Conservation (phyloP, 2,797 vertebrate species). For the Thunnus albacares region DNA sequence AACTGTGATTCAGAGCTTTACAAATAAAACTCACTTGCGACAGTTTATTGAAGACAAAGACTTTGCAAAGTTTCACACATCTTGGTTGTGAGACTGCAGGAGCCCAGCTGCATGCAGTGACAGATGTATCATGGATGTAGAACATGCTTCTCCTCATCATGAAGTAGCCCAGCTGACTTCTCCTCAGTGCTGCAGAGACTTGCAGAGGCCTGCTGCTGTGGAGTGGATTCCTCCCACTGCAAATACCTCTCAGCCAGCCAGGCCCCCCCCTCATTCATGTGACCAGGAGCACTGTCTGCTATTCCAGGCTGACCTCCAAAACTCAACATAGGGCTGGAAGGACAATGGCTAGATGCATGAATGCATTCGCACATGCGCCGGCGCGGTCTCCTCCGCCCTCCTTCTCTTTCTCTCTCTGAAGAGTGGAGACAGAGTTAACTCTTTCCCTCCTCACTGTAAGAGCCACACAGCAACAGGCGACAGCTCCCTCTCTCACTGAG, state of each 20-base stretch:
- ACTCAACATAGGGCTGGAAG: constrained; percentile 24
- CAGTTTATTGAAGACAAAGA: neutral
- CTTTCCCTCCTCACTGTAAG: neutral
- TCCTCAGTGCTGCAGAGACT: neutral
- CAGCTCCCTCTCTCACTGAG: neutral
- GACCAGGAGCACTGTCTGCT: constrained; percentile 53
- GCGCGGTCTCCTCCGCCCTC: neutral
- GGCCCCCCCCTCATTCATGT: constrained; percentile 46
- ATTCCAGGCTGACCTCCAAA: constrained; percentile 67
- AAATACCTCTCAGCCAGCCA: constrained; percentile 26
- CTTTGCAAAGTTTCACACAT: neutral
- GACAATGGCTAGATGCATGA: constrained; percentile 42
- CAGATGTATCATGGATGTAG: neutral
- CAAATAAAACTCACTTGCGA: neutral
- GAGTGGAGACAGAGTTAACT: neutral
- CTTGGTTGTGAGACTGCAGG: neutral
- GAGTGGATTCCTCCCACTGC: constrained; percentile 12
- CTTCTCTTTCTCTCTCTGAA: neutral
- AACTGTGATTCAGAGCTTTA: neutral
- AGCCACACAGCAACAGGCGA: neutral
- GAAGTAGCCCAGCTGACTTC: neutral
- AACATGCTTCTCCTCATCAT: neutral
- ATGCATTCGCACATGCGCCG: constrained; percentile 17
- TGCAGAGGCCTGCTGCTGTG: neutral
- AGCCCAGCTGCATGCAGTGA: neutral